Evolutionary conservation across 2,113 vertebrate genomes (phyloP).

Genomic region (Microtus ochrogaster): DNA sequence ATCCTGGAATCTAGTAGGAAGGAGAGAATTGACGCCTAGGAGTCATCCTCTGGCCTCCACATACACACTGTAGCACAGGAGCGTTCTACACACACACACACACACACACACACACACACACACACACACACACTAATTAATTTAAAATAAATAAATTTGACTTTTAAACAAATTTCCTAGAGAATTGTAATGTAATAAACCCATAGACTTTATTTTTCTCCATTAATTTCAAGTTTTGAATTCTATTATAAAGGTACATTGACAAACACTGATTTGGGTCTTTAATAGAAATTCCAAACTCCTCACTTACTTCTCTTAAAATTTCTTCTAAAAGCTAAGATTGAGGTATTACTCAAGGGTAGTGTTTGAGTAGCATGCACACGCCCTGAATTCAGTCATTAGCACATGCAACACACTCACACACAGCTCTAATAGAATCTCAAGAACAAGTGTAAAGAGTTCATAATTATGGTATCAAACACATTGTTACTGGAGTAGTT

Average conservation of each 20-base stretch:
- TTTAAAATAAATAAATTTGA: not conserved
- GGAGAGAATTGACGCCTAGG: not conserved
- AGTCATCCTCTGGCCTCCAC: not conserved
- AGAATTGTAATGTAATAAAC: not conserved
- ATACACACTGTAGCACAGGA: not conserved
- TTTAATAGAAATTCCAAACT: constrained; percentile 42
- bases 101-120: not conserved
- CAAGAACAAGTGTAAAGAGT: not conserved
- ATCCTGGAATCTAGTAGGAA: not conserved
- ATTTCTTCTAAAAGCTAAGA: constrained; percentile 14
- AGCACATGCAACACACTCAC: too few species aligned
- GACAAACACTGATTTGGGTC: not conserved
- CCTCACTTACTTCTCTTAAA: constrained; percentile 33
- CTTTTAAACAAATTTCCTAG: not conserved
- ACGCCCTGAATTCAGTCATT: not conserved
- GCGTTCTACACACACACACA: not conserved
- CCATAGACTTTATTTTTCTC: not conserved
- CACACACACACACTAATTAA: not conserved
- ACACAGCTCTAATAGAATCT: not conserved
- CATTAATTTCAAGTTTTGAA: constrained; percentile 40
- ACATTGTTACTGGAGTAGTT: not conserved
- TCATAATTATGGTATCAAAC: not conserved
- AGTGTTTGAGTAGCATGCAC: not conserved
- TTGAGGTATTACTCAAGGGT: not conserved
- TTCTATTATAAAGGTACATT: not conserved